Conservation (phyloP, 2,888 invertebrate genomes). For the Phrixothrix hirtus region DNA sequence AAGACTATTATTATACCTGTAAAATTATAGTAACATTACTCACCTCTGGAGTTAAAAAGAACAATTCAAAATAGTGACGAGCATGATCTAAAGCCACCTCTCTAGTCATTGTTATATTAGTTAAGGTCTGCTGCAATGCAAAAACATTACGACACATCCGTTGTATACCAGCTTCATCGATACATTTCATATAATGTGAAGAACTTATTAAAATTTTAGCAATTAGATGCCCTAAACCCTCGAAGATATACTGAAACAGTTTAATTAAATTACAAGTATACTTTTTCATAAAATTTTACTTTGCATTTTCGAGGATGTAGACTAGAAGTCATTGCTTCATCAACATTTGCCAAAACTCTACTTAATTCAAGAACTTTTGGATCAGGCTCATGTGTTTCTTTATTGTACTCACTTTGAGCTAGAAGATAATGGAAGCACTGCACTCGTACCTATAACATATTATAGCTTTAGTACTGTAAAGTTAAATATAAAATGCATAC, state of each 20-base stretch:
- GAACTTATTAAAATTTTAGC: conserved; percentile 80
- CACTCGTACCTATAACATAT: conserved; percentile 78
- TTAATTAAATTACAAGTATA: conserved; percentile 1
- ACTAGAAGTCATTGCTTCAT: conserved; percentile 75
- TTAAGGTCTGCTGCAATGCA: conserved; percentile 82
- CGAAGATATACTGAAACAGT: conserved; percentile 78
- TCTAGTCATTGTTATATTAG: conserved; percentile 79
- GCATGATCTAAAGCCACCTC: conserved; percentile 88
- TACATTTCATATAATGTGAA: conserved; percentile 75
- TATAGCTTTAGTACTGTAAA: too few relatives aligned
- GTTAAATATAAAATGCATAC: too few relatives aligned
- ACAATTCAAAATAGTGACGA: conserved; percentile 83
- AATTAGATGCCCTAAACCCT: conserved; percentile 81
- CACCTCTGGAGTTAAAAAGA: conserved; percentile 81
- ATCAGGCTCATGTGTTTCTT: conserved; percentile 77
- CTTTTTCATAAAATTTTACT: conserved; percentile 53
- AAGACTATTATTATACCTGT: too few relatives aligned
- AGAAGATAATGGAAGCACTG: conserved; percentile 93
- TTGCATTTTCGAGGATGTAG: conserved; percentile 78
- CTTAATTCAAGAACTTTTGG: conserved; percentile 77
- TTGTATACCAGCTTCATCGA: conserved; percentile 81
- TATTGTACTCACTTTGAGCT: conserved; percentile 58
- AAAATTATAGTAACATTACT: conserved; percentile 27
- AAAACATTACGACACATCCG: conserved; percentile 85
- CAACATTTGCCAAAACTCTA: conserved; percentile 75